Evolutionary conservation across 2,888 invertebrate species (phyloP).

Genomic region (Colletes collaris): DNA sequence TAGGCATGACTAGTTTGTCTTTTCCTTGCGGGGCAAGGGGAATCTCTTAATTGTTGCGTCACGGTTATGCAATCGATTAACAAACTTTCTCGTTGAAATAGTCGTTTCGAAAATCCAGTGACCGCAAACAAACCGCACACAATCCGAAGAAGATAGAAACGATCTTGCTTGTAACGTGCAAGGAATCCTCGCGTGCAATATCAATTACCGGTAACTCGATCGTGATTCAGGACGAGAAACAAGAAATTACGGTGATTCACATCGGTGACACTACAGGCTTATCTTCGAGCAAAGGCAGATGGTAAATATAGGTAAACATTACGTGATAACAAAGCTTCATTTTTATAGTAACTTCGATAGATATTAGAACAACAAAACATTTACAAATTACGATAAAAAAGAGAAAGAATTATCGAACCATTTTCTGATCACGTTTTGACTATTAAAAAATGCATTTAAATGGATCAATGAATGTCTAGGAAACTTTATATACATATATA

Average conservation of each 20-base stretch:
- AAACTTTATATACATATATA: too few species aligned
- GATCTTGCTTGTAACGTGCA: neutral
- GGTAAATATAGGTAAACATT: neutral
- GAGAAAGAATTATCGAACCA: too few species aligned
- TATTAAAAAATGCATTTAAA: too few species aligned
- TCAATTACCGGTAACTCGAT: neutral
- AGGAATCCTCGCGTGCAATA: constrained; percentile 5
- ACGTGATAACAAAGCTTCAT: too few species aligned
- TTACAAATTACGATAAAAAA: neutral
- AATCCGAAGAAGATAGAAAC: too few species aligned
- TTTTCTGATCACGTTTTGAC: too few species aligned
- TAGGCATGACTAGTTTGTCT: neutral
- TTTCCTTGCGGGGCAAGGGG: neutral
- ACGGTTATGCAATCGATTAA: constrained; percentile 21
- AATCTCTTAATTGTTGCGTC: constrained; percentile 17
- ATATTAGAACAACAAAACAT: neutral
- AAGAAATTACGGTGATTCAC: constrained; percentile 11
- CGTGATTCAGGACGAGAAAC: constrained; percentile 1
- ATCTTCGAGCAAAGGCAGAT: neutral
- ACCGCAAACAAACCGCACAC: too few species aligned
- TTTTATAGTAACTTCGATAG: too few species aligned
- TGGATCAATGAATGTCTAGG: too few species aligned
- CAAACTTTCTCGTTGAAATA: constrained; percentile 10
- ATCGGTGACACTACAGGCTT: neutral
- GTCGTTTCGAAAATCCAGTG: neutral